Conservation (phyloP, 37 sponge, comb jelly and placozoan species). For the Halisarca cf. caerulea region DNA sequence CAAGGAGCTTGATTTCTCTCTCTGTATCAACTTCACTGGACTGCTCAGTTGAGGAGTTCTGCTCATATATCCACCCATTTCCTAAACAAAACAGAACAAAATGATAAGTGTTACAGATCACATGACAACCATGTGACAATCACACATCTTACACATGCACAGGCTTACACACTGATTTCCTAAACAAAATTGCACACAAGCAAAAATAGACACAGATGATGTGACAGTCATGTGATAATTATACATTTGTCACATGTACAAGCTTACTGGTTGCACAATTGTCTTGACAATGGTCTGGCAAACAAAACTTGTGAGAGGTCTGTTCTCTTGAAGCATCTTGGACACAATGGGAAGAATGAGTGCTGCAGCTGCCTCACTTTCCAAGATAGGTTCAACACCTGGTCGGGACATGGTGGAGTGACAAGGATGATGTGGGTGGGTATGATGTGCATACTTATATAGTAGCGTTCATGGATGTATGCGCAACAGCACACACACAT, state of each 20-base stretch:
- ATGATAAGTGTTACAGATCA: background rate
- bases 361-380: background rate
- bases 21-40: constrained; percentile 1
- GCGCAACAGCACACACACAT: constrained; percentile 7
- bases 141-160: background rate
- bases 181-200: background rate
- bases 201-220: background rate
- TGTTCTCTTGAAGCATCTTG: background rate
- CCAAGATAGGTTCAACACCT: background rate
- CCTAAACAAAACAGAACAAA: background rate
- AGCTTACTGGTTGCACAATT: background rate
- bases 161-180: background rate
- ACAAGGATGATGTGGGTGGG: too few relatives aligned
- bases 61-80: background rate
- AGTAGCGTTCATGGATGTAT: background rate
- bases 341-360: background rate
- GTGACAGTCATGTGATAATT: too few relatives aligned
- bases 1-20: background rate
- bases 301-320: background rate
- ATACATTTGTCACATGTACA: background rate
- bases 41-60: background rate
- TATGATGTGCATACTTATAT: too few relatives aligned
- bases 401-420: too few relatives aligned
- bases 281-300: background rate
- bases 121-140: background rate